Conservation (phyloP, 2,797 vertebrate species). For the Rhabdomys pumilio region DNA sequence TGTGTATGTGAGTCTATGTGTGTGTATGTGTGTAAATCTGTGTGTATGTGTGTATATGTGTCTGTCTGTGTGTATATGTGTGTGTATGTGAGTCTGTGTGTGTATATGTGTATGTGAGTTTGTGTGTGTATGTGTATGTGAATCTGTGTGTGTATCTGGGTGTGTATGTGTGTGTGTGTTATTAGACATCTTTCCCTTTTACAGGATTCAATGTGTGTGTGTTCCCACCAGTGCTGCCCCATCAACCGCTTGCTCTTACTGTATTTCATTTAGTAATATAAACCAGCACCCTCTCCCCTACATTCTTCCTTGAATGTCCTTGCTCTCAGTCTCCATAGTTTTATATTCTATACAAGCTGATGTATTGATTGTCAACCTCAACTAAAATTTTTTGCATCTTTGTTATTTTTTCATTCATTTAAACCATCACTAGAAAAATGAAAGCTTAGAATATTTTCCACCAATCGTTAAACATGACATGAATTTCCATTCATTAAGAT, state of each 20-base stretch:
- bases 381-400: background rate
- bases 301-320: background rate
- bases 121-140: background rate
- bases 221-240: background rate
- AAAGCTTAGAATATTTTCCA: background rate
- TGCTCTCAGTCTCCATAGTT: background rate
- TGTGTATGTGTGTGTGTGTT: no score
- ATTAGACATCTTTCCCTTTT: background rate
- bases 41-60: no score
- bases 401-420: background rate
- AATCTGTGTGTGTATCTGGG: accelerated
- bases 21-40: accelerated
- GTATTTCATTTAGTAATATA: background rate
- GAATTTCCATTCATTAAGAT: background rate
- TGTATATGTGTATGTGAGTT: no score
- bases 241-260: background rate
- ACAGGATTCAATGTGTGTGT: background rate
- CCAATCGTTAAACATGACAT: background rate
- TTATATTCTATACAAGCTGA: background rate
- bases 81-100: background rate
- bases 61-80: no score
- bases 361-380: background rate
- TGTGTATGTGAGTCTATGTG: background rate
- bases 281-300: background rate
- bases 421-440: background rate